Conservation (phyloP, 2,113 vertebrate species). For the human region GRCh38 chr14:59976501-59977000, state of each 20-base stretch:
- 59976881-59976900: constrained; percentile 21
- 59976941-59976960: background rate
- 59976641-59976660: background rate
- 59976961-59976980: constrained; percentile 10
- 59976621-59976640: background rate
- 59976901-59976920: background rate
- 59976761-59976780: background rate
- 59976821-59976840: background rate
- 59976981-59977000: background rate
- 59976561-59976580: background rate
- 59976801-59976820: background rate
- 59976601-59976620: background rate
- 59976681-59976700: background rate
- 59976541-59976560: background rate
- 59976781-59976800: constrained; percentile 7
- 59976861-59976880: background rate
- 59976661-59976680: background rate
- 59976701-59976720: background rate
- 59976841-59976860: background rate
- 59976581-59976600: background rate
- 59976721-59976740: constrained; percentile 6
- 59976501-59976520: background rate
- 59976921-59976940: constrained; percentile 7
- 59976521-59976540: background rate
- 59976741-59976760: background rate